Percentiles rank a stretch among this genome's conserved stretches.
Evolutionary conservation across 2,888 invertebrate genomes (phyloP).

Genomic region (Scaptomyza cyrtandrae): DNA sequence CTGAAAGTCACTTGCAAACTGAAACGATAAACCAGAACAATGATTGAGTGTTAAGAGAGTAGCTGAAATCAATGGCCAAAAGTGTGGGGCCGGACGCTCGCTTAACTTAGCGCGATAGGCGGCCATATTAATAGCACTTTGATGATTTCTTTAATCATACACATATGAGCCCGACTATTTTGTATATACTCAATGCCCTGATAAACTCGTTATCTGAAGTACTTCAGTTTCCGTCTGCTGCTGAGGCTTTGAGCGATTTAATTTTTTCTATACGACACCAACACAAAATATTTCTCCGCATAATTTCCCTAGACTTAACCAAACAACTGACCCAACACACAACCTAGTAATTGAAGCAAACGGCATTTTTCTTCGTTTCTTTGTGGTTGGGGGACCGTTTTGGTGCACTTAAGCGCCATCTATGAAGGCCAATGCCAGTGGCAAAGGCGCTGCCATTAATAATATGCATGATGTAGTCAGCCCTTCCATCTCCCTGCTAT

Average conservation of each 20-base stretch:
- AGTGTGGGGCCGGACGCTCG: conserved; percentile 40
- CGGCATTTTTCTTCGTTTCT: conserved; percentile 22
- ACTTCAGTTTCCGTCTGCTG: not conserved
- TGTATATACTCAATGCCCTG: conserved; percentile 1
- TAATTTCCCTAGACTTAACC: too few relatives aligned
- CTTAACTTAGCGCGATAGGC: conserved; percentile 45
- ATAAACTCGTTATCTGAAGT: conserved; percentile 40
- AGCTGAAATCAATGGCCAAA: conserved; percentile 18
- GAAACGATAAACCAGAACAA: conserved; percentile 37
- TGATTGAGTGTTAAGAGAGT: conserved; percentile 9
- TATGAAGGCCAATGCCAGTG: conserved; percentile 65
- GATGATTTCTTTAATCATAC: not conserved
- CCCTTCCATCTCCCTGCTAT: not conserved
- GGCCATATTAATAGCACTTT: conserved; percentile 34
- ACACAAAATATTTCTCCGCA: too few relatives aligned
- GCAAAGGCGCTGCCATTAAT: conserved; percentile 50
- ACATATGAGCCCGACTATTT: conserved; percentile 17
- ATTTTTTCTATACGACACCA: too few relatives aligned
- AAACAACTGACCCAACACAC: too few relatives aligned
- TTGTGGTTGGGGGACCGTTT: conserved; percentile 17
- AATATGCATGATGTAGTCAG: conserved; percentile 26
- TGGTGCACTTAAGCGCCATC: conserved; percentile 33
- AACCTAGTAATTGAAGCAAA: conserved; percentile 16
- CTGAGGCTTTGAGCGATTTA: not conserved
- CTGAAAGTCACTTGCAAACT: conserved; percentile 41